phyloP scores from a whole-genome alignment of 2,113 vertebrate species.

The Centropristis striata region DNA sequence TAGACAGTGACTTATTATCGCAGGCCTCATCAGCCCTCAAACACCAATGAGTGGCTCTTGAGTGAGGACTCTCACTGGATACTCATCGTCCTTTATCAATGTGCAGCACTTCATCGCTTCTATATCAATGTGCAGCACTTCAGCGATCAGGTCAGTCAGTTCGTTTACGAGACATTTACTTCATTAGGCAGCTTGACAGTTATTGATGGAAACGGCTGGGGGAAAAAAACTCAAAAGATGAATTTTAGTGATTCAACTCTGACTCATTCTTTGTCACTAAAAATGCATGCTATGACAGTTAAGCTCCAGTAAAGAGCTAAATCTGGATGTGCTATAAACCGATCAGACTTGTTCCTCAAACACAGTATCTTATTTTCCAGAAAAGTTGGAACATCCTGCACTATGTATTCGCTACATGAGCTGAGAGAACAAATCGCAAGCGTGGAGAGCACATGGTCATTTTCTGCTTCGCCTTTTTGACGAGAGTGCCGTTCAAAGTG shows the following conservation, averaged over 20 bases:
- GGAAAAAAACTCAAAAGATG: neutral
- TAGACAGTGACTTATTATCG: conserved; percentile 47
- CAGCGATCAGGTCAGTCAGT: conserved; percentile 5
- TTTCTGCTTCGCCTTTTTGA: conserved; percentile 16
- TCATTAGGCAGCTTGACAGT: conserved; percentile 11
- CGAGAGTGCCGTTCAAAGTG: neutral
- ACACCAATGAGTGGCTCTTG: conserved; percentile 46
- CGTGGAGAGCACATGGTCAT: neutral
- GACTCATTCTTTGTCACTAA: neutral
- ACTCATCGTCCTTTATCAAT: conserved; percentile 16
- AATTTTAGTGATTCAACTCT: neutral
- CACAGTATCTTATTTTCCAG: neutral
- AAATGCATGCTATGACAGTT: neutral
- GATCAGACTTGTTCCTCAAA: conserved; percentile 4
- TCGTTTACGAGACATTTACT: conserved; percentile 6
- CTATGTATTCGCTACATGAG: conserved; percentile 2
- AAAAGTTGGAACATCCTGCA: neutral
- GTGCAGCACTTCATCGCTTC: conserved; percentile 15
- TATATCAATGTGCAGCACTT: conserved; percentile 29
- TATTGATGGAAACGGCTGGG: neutral
- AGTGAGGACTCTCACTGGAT: conserved; percentile 52
- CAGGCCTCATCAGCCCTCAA: conserved; percentile 19
- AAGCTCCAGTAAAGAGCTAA: neutral
- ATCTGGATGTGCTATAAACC: neutral
- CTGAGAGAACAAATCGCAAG: neutral